Evolutionary conservation across 1,140 invertebrate genomes (phyloP).

Genomic region (Gryon sp.): DNA sequence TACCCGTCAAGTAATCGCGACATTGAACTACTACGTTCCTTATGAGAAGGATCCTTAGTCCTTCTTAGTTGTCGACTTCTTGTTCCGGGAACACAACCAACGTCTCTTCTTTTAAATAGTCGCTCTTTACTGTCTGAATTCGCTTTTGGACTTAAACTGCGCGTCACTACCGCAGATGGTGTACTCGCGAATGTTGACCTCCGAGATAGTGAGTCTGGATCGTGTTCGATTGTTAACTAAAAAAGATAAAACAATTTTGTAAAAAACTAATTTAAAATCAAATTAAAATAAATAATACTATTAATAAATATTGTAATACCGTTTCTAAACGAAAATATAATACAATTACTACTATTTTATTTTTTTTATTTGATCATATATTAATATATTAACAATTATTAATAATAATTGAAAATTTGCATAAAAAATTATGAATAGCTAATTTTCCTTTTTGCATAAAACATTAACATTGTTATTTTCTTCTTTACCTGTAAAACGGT

Average conservation of each 20-base stretch:
- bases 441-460: background rate
- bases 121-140: conserved; percentile 82
- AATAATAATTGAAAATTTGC: too few species aligned
- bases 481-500: conserved; percentile 46
- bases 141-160: conserved; percentile 71
- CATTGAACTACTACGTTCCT: conserved; percentile 91
- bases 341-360: too few species aligned
- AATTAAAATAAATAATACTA: too few species aligned
- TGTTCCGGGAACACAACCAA: conserved; percentile 81
- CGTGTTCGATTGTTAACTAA: conserved; percentile 93
- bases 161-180: conserved; percentile 73
- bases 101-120: conserved; percentile 85
- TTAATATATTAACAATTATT: too few species aligned
- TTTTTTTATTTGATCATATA: too few species aligned
- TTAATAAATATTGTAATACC: too few species aligned
- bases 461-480: background rate
- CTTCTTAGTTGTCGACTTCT: conserved; percentile 81
- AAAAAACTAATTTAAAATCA: too few species aligned
- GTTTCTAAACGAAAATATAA: too few species aligned
- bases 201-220: conserved; percentile 85
- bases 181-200: conserved; percentile 74
- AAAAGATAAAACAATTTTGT: conserved; percentile 25
- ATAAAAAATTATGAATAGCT: too few species aligned
- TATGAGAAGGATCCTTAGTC: conserved; percentile 81
- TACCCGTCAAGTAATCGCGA: conserved; percentile 90